Percentiles rank a stretch among this genome's conserved stretches.
Conservation (phyloP, 1,140 invertebrate species). For the Varroa destructor region DNA sequence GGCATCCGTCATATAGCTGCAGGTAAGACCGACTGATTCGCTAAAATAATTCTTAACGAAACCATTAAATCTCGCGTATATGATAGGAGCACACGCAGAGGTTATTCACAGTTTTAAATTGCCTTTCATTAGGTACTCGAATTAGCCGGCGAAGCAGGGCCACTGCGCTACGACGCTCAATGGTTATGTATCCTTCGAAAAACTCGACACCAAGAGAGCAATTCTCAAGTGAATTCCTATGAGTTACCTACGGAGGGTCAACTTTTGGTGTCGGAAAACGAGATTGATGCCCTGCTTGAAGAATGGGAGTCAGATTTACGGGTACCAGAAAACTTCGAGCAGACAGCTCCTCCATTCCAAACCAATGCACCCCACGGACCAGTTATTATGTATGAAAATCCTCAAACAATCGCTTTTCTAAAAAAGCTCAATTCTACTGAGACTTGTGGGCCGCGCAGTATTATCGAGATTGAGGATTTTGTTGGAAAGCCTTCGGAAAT, state of each 20-base stretch:
- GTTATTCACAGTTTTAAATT: too few relatives aligned
- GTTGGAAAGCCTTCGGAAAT: not conserved
- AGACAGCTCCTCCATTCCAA: not conserved
- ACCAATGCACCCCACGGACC: not conserved
- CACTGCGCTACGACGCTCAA: constrained; percentile 72
- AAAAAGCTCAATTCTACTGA: not conserved
- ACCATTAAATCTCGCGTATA: too few relatives aligned
- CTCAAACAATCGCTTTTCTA: not conserved
- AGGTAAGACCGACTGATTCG: too few relatives aligned
- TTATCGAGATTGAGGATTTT: not conserved
- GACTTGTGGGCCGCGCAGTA: not conserved
- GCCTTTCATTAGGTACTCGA: constrained; percentile 38
- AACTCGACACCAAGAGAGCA: constrained; percentile 73
- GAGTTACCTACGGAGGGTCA: not conserved
- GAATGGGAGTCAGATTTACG: constrained; percentile 10
- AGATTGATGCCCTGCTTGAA: not conserved
- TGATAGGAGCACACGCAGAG: too few relatives aligned
- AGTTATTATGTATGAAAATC: not conserved
- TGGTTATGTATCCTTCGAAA: constrained; percentile 74
- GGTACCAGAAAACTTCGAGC: constrained; percentile 22
- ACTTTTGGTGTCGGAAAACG: not conserved
- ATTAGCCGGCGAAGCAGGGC: constrained; percentile 38
- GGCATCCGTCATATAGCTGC: too few relatives aligned
- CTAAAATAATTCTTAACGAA: too few relatives aligned
- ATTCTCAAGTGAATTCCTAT: constrained; percentile 54